Base-by-base conservation (phyloP, 2,113 vertebrate genomes). In the Dipodomys stephensi region DNA sequence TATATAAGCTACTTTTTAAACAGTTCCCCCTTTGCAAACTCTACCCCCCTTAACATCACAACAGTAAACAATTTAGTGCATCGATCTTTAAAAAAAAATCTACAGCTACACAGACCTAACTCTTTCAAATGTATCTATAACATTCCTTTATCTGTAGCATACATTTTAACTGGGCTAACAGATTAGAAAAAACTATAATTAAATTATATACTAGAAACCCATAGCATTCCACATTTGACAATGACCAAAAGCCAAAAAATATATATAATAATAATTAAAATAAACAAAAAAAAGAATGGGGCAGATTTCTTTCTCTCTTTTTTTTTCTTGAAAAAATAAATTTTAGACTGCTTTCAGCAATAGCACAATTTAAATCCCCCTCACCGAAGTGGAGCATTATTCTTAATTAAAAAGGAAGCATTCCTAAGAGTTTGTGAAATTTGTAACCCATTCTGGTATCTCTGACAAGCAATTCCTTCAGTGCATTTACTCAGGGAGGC, bases 21-120 rank as follows among this genome's bases (percentile, higher is more conserved):
- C 98, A 99, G 98, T 98, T 98, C 98, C 98, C 98, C 76, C 53
- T 57, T 98, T 98, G 98, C 98, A 98, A 98, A 98, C 98, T 97
- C 97, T 97, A 97, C 98, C 98, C 98, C 98, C 98, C 98, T 98
- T 97, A 97, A 98, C 98, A 99, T 98, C 98, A 98, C 98, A 97
- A 98, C 98, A 98, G 98, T 98, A 98, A 98, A 98, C 97, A 98
- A 98, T 98, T 99, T 98, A 98, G 98, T 99, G 98, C 98, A 99
- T 98, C 98, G 98, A 98, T 98, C 98, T 98, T 97, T 97, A 11
- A 49, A 94, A 98, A 98, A 98, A 97, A 97, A 96, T 98, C 98
- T 98, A 98, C 96, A 98, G 95, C 98, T 98, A 98, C 98, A 98
- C 97, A 98, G 98, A 98, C 98, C 98, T 98, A 98, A 98, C 98